Evolutionary conservation across 2,888 invertebrate genomes (phyloP).

Genomic region (Brachycybe producta): DNA sequence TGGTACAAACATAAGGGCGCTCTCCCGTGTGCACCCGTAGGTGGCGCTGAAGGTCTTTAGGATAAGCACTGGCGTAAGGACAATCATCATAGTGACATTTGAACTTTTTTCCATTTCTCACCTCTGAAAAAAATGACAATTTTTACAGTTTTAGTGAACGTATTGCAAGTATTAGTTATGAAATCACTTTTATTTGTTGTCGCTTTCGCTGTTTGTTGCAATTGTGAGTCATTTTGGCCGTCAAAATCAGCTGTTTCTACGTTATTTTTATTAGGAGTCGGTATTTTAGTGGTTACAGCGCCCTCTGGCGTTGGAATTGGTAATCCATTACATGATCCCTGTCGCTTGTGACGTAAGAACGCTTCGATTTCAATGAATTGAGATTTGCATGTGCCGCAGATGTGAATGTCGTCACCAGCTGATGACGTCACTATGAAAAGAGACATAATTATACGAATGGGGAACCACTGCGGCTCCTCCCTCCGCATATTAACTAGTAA

Average conservation of each 20-base stretch:
- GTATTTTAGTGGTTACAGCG: too few species aligned
- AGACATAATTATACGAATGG: too few species aligned
- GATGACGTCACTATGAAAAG: not conserved
- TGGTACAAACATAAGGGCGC: constrained; percentile 8
- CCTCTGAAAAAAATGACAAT: not conserved
- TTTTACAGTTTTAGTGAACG: too few species aligned
- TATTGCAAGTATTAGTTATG: not conserved
- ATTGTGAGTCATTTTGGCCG: not conserved
- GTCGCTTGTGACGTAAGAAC: constrained; percentile 25
- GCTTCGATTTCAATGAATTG: constrained; percentile 23
- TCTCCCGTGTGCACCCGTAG: constrained; percentile 15
- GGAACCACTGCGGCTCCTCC: too few species aligned
- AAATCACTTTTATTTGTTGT: not conserved
- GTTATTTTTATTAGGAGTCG: too few species aligned
- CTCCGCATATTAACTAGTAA: too few species aligned
- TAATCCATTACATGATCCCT: not conserved
- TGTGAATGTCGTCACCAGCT: constrained; percentile 26
- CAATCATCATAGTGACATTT: constrained; percentile 7
- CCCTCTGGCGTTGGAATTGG: constrained; percentile 2
- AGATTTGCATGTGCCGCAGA: constrained; percentile 26
- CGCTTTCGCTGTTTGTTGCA: not conserved
- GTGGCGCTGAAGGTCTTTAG: constrained; percentile 14
- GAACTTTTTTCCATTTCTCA: constrained; percentile 3
- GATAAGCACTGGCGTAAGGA: constrained; percentile 9
- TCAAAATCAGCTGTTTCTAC: too few species aligned